These are phyloP conservation scores for Pteruthius melanotis DNA, from an alignment of 2,113 vertebrate species.

Conservation along the genomic window DNA sequence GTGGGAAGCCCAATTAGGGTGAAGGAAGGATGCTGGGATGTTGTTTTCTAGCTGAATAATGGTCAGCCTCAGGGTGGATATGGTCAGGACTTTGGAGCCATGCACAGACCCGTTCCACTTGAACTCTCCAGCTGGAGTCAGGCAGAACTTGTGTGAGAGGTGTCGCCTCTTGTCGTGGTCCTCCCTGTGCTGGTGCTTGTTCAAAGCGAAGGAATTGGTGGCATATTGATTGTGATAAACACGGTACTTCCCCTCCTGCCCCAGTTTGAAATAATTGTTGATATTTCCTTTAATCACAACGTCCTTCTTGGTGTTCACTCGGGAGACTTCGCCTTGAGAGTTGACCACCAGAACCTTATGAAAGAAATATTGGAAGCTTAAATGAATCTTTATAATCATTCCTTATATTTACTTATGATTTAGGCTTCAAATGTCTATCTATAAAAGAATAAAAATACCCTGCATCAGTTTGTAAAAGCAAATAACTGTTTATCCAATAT, in stretches of 20 bases:
- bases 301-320: conserved; percentile 86
- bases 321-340: conserved; percentile 88
- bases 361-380: background rate
- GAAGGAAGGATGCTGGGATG: conserved; percentile 92
- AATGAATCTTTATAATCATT: background rate
- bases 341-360: conserved; percentile 87
- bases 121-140: conserved; percentile 93
- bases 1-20: conserved; percentile 98
- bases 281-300: conserved; percentile 86
- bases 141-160: conserved; percentile 96
- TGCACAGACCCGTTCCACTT: conserved; percentile 98
- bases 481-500: background rate
- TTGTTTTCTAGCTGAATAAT: conserved; percentile 97
- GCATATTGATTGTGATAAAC: conserved; percentile 98
- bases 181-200: conserved; percentile 98
- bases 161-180: conserved; percentile 97
- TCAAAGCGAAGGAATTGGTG: conserved; percentile 92
- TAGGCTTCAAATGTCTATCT: background rate
- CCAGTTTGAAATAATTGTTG: conserved; percentile 88
- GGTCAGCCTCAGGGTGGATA: conserved; percentile 92
- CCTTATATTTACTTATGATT: background rate
- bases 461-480: background rate
- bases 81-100: conserved; percentile 89
- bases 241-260: conserved; percentile 97
- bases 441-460: background rate